A percentile compares a stretch with the other conserved stretches of the same genome.
Evolutionary conservation across 2,888 invertebrate species (phyloP).

Genomic region (Scrobipalpa atriplicella): DNA sequence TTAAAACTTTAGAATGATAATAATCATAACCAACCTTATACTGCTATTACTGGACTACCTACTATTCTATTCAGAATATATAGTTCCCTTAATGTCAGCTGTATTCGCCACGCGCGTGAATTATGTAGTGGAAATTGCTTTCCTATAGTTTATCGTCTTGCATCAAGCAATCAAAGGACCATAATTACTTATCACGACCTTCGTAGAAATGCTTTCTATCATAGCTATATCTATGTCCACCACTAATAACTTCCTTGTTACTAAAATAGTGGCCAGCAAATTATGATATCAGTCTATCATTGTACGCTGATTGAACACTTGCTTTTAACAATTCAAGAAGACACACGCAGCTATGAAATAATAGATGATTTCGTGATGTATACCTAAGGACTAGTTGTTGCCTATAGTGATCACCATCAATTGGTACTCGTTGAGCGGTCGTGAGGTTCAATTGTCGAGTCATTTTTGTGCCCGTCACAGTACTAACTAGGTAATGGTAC

Average conservation of each 20-base stretch:
- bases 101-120: not conserved
- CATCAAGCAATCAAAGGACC: not conserved
- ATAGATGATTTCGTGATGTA: conserved; percentile 49
- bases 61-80: not conserved
- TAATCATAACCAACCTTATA: not conserved
- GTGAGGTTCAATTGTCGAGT: conserved; percentile 67
- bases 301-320: conserved; percentile 42
- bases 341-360: conserved; percentile 41
- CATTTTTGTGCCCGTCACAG: conserved; percentile 56
- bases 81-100: not conserved
- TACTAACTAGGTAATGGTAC: conserved; percentile 49
- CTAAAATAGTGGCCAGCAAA: conserved; percentile 36
- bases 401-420: conserved; percentile 70
- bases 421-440: conserved; percentile 73
- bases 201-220: not conserved
- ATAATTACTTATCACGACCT: not conserved
- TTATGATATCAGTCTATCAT: conserved; percentile 25
- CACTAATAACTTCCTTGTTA: conserved; percentile 43
- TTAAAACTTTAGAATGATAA: conserved; percentile 11
- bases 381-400: conserved; percentile 56
- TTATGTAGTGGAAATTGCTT: not conserved
- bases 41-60: not conserved
- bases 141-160: not conserved
- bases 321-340: conserved; percentile 48
- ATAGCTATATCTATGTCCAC: not conserved